A percentile compares a stretch with the other conserved stretches of the same genome.
Evolutionary conservation across 2,888 invertebrate species (phyloP).

Genomic region (Actias luna): DNA sequence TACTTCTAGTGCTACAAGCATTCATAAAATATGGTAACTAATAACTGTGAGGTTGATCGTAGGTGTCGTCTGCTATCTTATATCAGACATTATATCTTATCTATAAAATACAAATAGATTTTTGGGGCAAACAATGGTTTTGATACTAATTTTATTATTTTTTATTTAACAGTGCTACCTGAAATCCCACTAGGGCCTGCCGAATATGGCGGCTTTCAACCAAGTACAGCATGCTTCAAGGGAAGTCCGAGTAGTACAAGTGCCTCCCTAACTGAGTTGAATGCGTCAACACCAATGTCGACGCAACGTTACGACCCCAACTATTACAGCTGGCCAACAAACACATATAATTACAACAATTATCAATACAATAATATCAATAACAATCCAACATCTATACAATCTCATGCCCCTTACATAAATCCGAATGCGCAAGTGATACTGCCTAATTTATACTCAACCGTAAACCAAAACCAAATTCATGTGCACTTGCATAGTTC

Average conservation of each 20-base stretch:
- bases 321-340: constrained; percentile 83
- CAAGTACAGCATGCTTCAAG: constrained; percentile 62
- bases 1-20: too few species aligned
- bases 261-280: constrained; percentile 71
- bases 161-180: constrained; percentile 73
- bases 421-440: constrained; percentile 86
- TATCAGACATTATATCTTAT: too few species aligned
- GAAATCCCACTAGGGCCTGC: constrained; percentile 76
- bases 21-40: too few species aligned
- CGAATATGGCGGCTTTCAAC: constrained; percentile 69
- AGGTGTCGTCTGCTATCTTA: too few species aligned
- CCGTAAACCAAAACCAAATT: constrained; percentile 93
- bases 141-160: constrained; percentile 12
- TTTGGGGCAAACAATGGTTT: neutral
- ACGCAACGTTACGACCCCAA: constrained; percentile 77
- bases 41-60: too few species aligned
- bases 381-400: constrained; percentile 75
- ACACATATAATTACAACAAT: constrained; percentile 86
- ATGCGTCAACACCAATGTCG: constrained; percentile 51
- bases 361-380: constrained; percentile 86
- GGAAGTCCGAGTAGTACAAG: constrained; percentile 62
- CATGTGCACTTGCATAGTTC: constrained; percentile 89
- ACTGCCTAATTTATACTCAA: constrained; percentile 90
- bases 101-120: neutral
- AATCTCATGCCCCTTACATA: constrained; percentile 82